Conservation (phyloP, 2,888 invertebrate genomes). For the Sphaeridia pumilis region DNA sequence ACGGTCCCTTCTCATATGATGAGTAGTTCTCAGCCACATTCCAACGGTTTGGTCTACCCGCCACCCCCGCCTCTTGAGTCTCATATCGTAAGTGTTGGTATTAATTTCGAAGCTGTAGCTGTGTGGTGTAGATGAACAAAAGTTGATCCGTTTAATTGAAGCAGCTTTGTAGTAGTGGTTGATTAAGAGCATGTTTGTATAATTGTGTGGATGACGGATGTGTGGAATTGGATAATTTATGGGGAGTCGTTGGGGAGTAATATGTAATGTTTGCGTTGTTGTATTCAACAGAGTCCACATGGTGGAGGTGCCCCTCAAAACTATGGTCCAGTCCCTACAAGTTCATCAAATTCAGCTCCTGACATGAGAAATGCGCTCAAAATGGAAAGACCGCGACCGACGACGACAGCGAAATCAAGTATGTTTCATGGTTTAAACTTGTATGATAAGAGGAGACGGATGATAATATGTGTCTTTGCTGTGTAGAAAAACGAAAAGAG, state of each 20-base stretch:
- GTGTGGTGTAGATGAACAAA: no score
- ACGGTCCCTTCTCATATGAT: slow-evolving; percentile 35
- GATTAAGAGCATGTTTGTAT: no score
- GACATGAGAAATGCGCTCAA: slow-evolving; percentile 28
- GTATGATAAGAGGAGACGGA: no score
- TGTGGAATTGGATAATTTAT: no score
- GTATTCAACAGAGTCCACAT: slow-evolving; percentile 33
- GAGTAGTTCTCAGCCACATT: slow-evolving; percentile 40
- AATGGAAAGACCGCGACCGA: slow-evolving; percentile 29
- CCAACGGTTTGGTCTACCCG: slow-evolving; percentile 44
- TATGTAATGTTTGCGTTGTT: no score
- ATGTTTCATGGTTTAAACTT: no score
- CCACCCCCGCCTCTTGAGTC: slow-evolving; percentile 40
- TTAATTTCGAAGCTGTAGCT: no score
- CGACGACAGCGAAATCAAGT: slow-evolving; percentile 35
- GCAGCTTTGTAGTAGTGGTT: no score
- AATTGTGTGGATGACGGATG: no score
- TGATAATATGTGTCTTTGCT: no score
- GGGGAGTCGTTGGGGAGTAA: no score
- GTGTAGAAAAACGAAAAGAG: slow-evolving; percentile 36
- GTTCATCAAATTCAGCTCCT: slow-evolving; percentile 28
- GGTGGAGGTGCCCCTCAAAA: slow-evolving; percentile 29
- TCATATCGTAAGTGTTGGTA: slow-evolving; percentile 41
- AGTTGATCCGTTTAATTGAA: no score
- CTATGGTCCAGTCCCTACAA: slow-evolving; percentile 35